Evolutionary conservation across 1,140 invertebrate species (phyloP).

Genomic region (Tetraneura akinire): DNA sequence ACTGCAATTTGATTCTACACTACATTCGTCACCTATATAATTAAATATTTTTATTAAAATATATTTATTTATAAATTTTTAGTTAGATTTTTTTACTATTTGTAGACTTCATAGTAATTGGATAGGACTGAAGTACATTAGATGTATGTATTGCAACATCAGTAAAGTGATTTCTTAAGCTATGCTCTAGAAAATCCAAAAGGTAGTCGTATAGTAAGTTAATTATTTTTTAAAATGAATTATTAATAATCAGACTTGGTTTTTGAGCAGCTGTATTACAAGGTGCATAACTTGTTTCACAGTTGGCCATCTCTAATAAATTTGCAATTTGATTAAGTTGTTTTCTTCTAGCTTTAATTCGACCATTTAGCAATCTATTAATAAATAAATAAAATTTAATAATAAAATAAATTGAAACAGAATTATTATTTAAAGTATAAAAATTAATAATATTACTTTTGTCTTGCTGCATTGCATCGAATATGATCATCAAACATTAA

Average conservation of each 20-base stretch:
- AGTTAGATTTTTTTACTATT: background rate
- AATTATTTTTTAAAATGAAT: background rate
- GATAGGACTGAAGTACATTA: background rate
- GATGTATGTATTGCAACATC: constrained; percentile 29
- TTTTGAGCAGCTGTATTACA: constrained; percentile 22
- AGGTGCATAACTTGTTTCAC: constrained; percentile 35
- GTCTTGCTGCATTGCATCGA: constrained; percentile 93
- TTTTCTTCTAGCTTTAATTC: constrained; percentile 90
- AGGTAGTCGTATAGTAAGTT: background rate
- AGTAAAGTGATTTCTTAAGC: constrained; percentile 16
- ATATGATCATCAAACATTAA: constrained; percentile 99
- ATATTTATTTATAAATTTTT: background rate
- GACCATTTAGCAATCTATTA: constrained; percentile 75
- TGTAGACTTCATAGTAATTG: constrained; percentile 21
- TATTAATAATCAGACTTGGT: constrained; percentile 5
- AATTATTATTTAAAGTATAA: background rate
- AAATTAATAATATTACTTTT: constrained; percentile 66
- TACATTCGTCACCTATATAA: constrained; percentile 34
- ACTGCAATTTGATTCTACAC: constrained; percentile 31
- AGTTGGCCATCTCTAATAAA: constrained; percentile 69
- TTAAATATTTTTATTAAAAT: constrained; percentile 1
- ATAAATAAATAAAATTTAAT: background rate
- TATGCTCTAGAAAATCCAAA: constrained; percentile 27
- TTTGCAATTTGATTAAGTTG: constrained; percentile 94
- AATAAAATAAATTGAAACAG: too few relatives aligned